Base-by-base conservation (phyloP, 2,797 vertebrate species). In the Tadarida brasiliensis region DNA sequence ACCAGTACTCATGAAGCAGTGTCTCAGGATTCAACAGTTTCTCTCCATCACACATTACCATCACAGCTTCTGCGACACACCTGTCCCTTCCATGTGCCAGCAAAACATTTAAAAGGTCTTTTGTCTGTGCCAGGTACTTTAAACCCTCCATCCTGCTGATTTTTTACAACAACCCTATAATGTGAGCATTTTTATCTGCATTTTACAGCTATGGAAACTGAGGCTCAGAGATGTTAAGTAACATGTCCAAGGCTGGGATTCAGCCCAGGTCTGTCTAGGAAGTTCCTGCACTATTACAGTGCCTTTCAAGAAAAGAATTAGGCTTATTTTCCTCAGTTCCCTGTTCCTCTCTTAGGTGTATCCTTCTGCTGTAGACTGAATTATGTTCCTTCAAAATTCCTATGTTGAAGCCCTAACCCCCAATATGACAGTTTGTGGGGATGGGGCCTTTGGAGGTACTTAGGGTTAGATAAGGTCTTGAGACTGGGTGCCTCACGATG, bases 151-250 rank as follows among this genome's bases (percentile, higher is more conserved):
- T 68, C n/a, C 63, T 22, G 22, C 82, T 63, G 47, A 44, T 77
- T 56, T 56, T 28, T 61, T 82, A 71, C 44, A 87, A 51, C 28
- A 71, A 85, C 54, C 17, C 5, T 65, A 17, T 56, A n/a, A 81
- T 57, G 10, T 5, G 70, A 47, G 39, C 57, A 59, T 33, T 78
- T 71, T 80, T 71, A 59, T 54, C 11, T 65, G 39, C 17, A 30
- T 76, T 94, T 85, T 56, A 91, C 10, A 94, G 16, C n/a, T 74
- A 15, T 49, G 78, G 33, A 95, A 94, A 88, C 65, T 70, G 47
- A 73, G 49, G 57, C 59, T 78, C 56, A 87, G 54, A 35, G 5
- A 73, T 26, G 20, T 81, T 76, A 91, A 88, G 56, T 83, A 77
- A 76, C 47, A 44, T 87, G 17, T n/a, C 65, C 39, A 65, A 59